Conservation (phyloP, 37 sponge, comb jelly and placozoan species). For the Theonella swinhoei region DNA sequence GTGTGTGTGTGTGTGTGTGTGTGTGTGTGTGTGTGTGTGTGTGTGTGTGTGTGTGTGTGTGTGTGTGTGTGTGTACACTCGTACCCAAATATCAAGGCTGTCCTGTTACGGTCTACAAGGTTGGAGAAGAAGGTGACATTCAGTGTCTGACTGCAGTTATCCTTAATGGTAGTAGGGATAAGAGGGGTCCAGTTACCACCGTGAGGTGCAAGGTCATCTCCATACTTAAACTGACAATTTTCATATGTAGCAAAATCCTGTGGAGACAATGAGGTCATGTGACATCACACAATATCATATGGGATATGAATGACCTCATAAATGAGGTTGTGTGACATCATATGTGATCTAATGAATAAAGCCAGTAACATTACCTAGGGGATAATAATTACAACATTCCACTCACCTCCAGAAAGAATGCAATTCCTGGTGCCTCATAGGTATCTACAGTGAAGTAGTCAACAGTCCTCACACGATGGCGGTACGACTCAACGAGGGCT, state of each 20-base stretch:
- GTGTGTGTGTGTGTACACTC: neutral
- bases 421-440: conserved; percentile 49
- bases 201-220: conserved; percentile 29
- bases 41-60: neutral
- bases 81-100: conserved; percentile 49
- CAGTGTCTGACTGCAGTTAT: conserved; percentile 4
- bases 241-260: conserved; percentile 30
- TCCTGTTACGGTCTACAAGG: neutral
- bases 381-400: no score
- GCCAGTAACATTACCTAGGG: no score
- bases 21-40: neutral
- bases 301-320: neutral
- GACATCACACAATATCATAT: neutral
- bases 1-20: neutral
- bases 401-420: conserved; percentile 15
- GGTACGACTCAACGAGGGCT: conserved; percentile 43
- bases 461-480: conserved; percentile 28
- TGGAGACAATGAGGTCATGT: neutral
- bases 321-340: no score
- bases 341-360: no score
- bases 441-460: neutral
- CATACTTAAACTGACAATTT: conserved; percentile 40
- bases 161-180: neutral
- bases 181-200: neutral
- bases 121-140: conserved; percentile 40